Conservation (phyloP, 2,797 vertebrate species). For the Botia almorhae region DNA sequence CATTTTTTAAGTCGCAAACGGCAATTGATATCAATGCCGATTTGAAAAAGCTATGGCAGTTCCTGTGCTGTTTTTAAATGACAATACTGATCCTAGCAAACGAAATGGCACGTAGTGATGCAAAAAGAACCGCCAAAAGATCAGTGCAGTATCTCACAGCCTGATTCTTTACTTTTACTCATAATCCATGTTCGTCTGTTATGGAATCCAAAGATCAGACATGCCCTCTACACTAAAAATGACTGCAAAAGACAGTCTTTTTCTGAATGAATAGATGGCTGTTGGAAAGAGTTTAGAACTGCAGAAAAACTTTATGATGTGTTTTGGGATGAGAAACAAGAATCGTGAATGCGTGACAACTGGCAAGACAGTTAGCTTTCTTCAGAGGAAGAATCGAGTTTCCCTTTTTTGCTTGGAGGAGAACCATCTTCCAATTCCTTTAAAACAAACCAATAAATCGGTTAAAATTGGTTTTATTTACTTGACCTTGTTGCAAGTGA, state of each 20-base stretch:
- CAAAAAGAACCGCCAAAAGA: constrained; percentile 26
- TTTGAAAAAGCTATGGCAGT: constrained; percentile 26
- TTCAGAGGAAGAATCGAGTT: constrained; percentile 60
- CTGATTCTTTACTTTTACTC: constrained; percentile 29
- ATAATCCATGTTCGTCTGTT: neutral
- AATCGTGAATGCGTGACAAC: constrained; percentile 53
- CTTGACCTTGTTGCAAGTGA: neutral
- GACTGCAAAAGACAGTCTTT: constrained; percentile 18
- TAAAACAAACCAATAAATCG: constrained; percentile 1
- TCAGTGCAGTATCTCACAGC: constrained; percentile 44
- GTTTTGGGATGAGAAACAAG: constrained; percentile 52
- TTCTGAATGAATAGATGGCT: constrained; percentile 36
- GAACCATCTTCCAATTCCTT: constrained; percentile 61
- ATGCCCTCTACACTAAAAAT: constrained; percentile 34
- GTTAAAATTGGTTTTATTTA: neutral
- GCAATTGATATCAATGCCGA: constrained; percentile 38
- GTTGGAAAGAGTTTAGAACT: constrained; percentile 3
- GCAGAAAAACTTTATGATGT: constrained; percentile 10
- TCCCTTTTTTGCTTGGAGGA: constrained; percentile 67
- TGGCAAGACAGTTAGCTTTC: constrained; percentile 59
- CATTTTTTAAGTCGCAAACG: constrained; percentile 19
- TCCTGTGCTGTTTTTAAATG: constrained; percentile 11
- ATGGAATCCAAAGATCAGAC: constrained; percentile 8
- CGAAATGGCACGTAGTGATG: constrained; percentile 22
- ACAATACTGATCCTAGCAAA: constrained; percentile 15